phyloP scores from a whole-genome alignment of 2,113 vertebrate genomes.

The Salminus brasiliensis region DNA sequence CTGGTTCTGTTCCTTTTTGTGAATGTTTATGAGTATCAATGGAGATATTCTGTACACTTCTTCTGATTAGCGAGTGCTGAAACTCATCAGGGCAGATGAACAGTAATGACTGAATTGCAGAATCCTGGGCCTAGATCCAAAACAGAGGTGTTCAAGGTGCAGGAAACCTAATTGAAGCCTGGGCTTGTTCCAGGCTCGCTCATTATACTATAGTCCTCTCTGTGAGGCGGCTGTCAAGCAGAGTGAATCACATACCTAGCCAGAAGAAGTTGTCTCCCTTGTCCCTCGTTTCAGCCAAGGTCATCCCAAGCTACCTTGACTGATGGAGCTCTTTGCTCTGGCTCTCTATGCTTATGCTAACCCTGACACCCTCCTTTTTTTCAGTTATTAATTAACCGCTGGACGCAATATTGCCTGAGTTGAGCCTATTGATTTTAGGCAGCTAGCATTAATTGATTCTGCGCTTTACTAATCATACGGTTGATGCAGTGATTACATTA shows the following conservation, averaged over 20 bases:
- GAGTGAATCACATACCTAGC: conserved; percentile 50
- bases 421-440: conserved; percentile 72
- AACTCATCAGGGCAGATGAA: conserved; percentile 56
- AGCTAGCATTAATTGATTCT: conserved; percentile 72
- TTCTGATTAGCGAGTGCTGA: conserved; percentile 57
- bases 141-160: conserved; percentile 42
- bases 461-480: conserved; percentile 76
- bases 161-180: conserved; percentile 69
- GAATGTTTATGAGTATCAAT: conserved; percentile 13
- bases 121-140: conserved; percentile 64
- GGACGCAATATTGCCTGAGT: conserved; percentile 72
- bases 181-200: conserved; percentile 65
- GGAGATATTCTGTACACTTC: conserved; percentile 42
- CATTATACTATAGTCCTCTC: conserved; percentile 55
- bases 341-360: conserved; percentile 69
- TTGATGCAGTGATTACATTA: conserved; percentile 58
- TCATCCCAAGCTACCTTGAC: conserved; percentile 51
- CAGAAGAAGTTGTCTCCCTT: conserved; percentile 54
- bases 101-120: conserved; percentile 49
- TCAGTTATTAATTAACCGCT: conserved; percentile 76
- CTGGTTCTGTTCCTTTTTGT: not conserved
- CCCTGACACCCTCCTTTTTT: conserved; percentile 69
- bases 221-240: conserved; percentile 30
- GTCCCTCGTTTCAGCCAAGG: conserved; percentile 65
- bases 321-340: conserved; percentile 63